Percentiles rank a stretch among this genome's conserved stretches.
phyloP scores from a whole-genome alignment of 2,113 vertebrate species.

The Sorex fumeus region DNA sequence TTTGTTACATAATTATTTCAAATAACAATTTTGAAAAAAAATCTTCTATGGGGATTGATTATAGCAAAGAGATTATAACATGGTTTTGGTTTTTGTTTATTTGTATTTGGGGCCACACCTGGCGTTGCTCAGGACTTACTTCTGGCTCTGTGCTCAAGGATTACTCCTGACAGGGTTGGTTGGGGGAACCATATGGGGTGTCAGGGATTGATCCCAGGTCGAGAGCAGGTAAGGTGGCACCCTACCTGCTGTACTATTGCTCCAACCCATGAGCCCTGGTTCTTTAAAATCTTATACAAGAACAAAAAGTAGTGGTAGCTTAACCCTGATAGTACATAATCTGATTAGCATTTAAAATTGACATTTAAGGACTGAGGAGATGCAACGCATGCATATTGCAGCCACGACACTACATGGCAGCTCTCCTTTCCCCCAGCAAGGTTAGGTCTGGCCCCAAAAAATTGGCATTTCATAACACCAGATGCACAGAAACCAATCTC shows the following conservation, averaged over 20 bases:
- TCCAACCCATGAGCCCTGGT: not conserved
- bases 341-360: conserved; percentile 33
- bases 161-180: too few species aligned
- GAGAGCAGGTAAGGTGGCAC: too few species aligned
- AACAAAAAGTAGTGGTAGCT: not conserved
- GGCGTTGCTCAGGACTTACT: too few species aligned
- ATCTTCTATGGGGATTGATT: not conserved
- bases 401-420: too few species aligned
- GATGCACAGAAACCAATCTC: too few species aligned
- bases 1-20: conserved; percentile 61
- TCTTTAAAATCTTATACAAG: not conserved
- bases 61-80: conserved; percentile 30
- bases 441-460: not conserved
- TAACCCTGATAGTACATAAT: not conserved
- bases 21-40: conserved; percentile 58
- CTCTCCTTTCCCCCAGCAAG: too few species aligned
- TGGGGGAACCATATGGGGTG: too few species aligned
- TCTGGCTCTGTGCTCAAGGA: too few species aligned
- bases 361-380: not conserved
- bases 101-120: too few species aligned
- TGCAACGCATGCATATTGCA: too few species aligned
- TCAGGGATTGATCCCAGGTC: too few species aligned
- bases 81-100: too few species aligned
- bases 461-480: conserved; percentile 39
- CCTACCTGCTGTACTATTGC: not conserved